Percentiles rank a stretch among this genome's conserved stretches.
Evolutionary conservation across 64 coral and sea anemone species (phyloP).

Genomic region (Hydrozoanthus tunicans): DNA sequence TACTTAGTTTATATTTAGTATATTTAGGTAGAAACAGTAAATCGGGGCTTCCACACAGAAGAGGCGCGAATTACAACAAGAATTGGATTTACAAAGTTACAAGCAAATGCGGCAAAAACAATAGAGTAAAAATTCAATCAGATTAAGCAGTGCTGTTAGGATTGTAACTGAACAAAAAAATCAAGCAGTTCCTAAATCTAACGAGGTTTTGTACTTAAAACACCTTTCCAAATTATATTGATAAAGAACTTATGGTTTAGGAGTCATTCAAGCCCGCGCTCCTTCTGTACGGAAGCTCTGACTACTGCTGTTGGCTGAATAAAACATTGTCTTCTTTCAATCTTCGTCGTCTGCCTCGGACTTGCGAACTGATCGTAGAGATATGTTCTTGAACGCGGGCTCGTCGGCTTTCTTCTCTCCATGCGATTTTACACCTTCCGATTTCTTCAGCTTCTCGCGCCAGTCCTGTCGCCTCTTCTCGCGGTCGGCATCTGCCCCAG

Average conservation of each 20-base stretch:
- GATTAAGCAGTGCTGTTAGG: background rate
- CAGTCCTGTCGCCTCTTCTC: conserved; percentile 50
- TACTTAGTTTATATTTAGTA: conserved; percentile 16
- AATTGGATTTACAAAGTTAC: background rate
- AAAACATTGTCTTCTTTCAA: background rate
- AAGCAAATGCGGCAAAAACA: background rate
- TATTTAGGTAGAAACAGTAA: background rate
- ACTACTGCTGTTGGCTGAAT: background rate
- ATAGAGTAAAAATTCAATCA: background rate
- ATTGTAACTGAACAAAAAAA: no score
- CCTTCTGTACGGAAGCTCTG: conserved; percentile 22
- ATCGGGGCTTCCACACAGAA: background rate
- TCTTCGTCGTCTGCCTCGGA: conserved; percentile 55
- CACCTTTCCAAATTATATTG: no score
- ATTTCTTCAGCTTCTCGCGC: conserved; percentile 49
- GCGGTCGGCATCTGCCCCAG: conserved; percentile 1
- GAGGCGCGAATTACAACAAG: background rate
- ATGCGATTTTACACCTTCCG: conserved; percentile 23
- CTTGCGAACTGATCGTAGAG: conserved; percentile 56
- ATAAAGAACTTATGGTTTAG: background rate
- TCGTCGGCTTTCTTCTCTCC: conserved; percentile 25
- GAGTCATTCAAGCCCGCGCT: background rate
- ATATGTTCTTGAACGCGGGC: conserved; percentile 47
- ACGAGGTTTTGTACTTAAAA: background rate
- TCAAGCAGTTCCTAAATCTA: background rate